These are phyloP conservation scores for Gymnarchus niloticus DNA, from an alignment of 2,113 vertebrate genomes.

Conservation along the genomic window DNA sequence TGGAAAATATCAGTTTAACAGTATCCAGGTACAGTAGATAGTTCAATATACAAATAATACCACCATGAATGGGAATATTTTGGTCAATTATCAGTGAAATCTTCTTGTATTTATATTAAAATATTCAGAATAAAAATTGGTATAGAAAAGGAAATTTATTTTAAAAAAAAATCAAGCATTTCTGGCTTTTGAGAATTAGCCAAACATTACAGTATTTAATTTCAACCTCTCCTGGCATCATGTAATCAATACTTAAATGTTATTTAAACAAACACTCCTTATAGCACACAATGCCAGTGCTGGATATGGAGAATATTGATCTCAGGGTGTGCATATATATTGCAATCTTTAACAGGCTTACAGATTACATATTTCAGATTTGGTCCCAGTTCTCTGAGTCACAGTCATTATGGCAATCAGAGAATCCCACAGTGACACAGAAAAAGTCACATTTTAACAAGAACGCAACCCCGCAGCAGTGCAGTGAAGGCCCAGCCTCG, in stretches of 20 bases:
- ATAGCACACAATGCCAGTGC: neutral
- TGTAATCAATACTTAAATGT: neutral
- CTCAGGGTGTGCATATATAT: neutral
- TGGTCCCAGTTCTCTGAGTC: neutral
- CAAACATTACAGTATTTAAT: constrained; percentile 4
- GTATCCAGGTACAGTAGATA: constrained; percentile 45
- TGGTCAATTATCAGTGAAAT: constrained; percentile 31
- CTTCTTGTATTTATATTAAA: constrained; percentile 56
- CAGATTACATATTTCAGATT: neutral
- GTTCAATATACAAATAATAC: constrained; percentile 45
- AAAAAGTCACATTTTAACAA: neutral
- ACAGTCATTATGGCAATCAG: neutral
- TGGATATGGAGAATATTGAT: neutral
- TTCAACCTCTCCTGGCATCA: neutral
- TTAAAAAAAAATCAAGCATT: constrained; percentile 29
- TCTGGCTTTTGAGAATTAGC: neutral
- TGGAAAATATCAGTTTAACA: constrained; percentile 43
- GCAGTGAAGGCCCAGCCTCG: neutral
- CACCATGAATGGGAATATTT: constrained; percentile 32
- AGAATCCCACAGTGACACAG: neutral
- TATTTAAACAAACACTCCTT: neutral
- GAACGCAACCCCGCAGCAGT: neutral
- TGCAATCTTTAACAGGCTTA: neutral
- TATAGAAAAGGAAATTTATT: constrained; percentile 50
- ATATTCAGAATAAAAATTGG: constrained; percentile 57